Base-by-base conservation (phyloP, 2,797 vertebrate species). In the Anas bahamensis region DNA sequence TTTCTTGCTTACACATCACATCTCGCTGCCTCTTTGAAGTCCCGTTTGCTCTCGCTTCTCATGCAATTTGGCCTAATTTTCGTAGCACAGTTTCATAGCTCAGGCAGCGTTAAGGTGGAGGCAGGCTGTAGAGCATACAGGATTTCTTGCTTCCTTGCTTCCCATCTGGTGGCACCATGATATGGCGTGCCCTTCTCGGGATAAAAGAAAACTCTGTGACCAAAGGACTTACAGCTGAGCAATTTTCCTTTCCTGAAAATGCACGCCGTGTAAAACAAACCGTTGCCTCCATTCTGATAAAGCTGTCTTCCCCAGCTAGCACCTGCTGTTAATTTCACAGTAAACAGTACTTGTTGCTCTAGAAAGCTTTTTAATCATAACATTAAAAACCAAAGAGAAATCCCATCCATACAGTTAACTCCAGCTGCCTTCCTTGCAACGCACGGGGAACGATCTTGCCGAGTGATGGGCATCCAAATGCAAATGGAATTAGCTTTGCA, bases 401-500 rank as follows among this genome's bases (percentile, higher is more conserved):
- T 95, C 90, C 95, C 93, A 95, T 97, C 96, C 95, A 92, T 53
- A 89, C 86, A 93, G 89, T 97, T 97, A 97, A 96, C 97, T 96
- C 84, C 86, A 96, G 90, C 96, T 96, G 93, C 95, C 94, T 96
- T 93, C 89, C 84, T 89, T 74, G 72, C 78, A 88, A 84, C 4
- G 52, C 64, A 74, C 83, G 37, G 82, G 60, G 89, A 97, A 92
- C 89, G 94, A 97, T 97, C 95, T 96, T 92, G 87, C 94, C 83
- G 85, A 98, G 92, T 74, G 93, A 97, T 98, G 97, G 95, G 95
- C 96, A 96, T 96, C 96, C 95, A 97, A 97, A 98, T 97, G 95
- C 89, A 98, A 97, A 97, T 95, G 96, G 96, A 97, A 98, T 98
- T 97, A 98, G 96, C 96, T 97, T 95, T 96, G 84, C 91, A 98